These are phyloP conservation scores for Pelecanoides urinatrix DNA, from an alignment of 2,113 vertebrate genomes.

Conservation along the genomic window DNA sequence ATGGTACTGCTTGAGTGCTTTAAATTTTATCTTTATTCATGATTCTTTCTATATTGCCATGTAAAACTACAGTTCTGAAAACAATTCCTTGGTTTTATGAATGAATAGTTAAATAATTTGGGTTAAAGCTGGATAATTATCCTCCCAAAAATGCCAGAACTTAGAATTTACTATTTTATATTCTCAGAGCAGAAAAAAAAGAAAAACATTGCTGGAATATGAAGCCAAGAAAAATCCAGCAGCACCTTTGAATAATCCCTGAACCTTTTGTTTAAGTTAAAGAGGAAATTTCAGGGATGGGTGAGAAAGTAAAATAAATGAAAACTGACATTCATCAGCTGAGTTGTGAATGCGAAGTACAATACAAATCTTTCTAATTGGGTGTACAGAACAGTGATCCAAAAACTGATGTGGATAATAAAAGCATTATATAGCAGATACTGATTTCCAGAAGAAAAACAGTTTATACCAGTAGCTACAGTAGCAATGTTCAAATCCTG, in stretches of 20 bases:
- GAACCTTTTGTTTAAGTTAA: background rate
- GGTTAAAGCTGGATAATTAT: background rate
- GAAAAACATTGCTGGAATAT: background rate
- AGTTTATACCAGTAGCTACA: background rate
- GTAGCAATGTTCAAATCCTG: background rate
- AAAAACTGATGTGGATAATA: background rate
- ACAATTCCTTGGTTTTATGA: background rate
- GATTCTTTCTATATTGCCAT: background rate
- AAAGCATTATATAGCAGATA: background rate
- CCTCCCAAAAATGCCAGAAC: background rate
- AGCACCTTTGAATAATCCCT: background rate
- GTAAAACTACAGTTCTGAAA: background rate
- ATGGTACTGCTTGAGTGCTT: background rate
- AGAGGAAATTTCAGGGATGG: conserved; percentile 16
- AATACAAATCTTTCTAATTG: background rate
- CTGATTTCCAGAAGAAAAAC: background rate
- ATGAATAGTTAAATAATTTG: background rate
- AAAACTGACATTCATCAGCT: background rate
- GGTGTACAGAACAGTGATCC: background rate
- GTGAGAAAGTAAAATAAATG: conserved; percentile 22
- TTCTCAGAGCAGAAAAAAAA: background rate
- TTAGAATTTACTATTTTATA: background rate
- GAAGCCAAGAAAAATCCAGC: background rate
- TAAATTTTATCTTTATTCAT: background rate
- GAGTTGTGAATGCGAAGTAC: background rate